A percentile compares a stretch with the other conserved stretches of the same genome.
phyloP scores from a whole-genome alignment of 2,888 invertebrate genomes.

The Ochropleura leucogaster region DNA sequence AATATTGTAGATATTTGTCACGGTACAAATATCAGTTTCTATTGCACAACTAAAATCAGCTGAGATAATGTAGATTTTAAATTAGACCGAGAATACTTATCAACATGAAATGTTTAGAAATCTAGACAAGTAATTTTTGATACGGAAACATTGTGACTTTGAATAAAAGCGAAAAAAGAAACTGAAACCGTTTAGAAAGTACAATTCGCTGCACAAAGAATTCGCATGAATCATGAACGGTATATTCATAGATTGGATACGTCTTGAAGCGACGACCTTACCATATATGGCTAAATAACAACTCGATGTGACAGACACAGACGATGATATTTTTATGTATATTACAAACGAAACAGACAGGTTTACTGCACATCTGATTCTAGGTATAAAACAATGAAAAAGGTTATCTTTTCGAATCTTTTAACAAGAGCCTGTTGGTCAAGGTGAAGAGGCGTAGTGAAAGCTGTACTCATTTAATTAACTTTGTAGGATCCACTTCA shows the following conservation, averaged over 20 bases:
- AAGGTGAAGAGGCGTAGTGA: conserved; percentile 25
- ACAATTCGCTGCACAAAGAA: conserved; percentile 39
- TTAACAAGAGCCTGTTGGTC: not conserved
- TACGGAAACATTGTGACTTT: conserved; percentile 32
- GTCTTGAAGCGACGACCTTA: conserved; percentile 26
- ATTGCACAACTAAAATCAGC: conserved; percentile 40
- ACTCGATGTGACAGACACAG: not conserved
- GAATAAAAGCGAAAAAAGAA: conserved; percentile 39
- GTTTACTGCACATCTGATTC: conserved; percentile 9
- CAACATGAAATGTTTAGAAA: conserved; percentile 44
- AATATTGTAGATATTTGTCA: conserved; percentile 58
- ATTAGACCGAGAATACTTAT: conserved; percentile 38
- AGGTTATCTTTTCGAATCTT: conserved; percentile 1
- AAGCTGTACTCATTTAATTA: conserved; percentile 1
- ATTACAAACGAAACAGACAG: not conserved
- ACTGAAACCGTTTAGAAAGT: conserved; percentile 52
- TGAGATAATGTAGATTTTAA: conserved; percentile 46
- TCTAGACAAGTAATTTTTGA: conserved; percentile 35
- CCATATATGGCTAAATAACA: conserved; percentile 15
- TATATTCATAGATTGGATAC: conserved; percentile 35
- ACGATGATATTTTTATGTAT: not conserved
- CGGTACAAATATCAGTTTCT: conserved; percentile 36
- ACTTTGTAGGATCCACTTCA: conserved; percentile 12
- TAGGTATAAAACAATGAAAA: conserved; percentile 3
- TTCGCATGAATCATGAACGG: conserved; percentile 44